These are phyloP conservation scores for Limnephilus marmoratus DNA, from an alignment of 2,888 invertebrate species.

Conservation along the genomic window DNA sequence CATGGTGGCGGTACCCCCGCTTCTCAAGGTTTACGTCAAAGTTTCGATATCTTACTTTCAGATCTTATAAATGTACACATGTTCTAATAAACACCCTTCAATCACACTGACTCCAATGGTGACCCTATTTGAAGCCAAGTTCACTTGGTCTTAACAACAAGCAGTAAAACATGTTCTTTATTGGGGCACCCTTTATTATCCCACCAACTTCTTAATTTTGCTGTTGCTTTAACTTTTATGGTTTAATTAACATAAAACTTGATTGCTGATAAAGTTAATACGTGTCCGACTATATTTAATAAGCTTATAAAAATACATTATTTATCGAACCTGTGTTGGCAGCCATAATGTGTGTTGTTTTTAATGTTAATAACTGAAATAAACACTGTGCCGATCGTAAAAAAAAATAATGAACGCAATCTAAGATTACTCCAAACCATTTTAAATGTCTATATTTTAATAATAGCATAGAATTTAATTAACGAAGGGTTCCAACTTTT, in stretches of 20 bases:
- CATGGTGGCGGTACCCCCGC: too few species aligned
- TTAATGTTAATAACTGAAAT: background rate
- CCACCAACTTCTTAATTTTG: background rate
- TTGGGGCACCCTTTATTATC: background rate
- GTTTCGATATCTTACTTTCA: background rate
- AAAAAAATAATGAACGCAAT: background rate
- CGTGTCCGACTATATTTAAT: background rate
- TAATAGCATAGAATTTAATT: background rate
- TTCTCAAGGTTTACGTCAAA: too few species aligned
- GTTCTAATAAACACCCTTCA: background rate
- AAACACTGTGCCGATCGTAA: background rate
- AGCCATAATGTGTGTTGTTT: constrained; percentile 10
- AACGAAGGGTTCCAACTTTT: background rate
- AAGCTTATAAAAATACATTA: constrained; percentile 30
- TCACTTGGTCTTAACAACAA: background rate
- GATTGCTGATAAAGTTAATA: constrained; percentile 9
- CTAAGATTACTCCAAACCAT: background rate
- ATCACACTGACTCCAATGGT: background rate
- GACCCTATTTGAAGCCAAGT: background rate
- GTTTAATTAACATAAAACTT: constrained; percentile 37
- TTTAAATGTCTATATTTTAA: background rate
- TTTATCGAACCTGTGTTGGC: constrained; percentile 20
- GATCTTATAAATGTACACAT: background rate
- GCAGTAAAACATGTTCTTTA: background rate
- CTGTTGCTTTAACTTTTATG: constrained; percentile 24